Conservation (phyloP, 1,140 invertebrate genomes). For the Chrysomallon squamiferum region DNA sequence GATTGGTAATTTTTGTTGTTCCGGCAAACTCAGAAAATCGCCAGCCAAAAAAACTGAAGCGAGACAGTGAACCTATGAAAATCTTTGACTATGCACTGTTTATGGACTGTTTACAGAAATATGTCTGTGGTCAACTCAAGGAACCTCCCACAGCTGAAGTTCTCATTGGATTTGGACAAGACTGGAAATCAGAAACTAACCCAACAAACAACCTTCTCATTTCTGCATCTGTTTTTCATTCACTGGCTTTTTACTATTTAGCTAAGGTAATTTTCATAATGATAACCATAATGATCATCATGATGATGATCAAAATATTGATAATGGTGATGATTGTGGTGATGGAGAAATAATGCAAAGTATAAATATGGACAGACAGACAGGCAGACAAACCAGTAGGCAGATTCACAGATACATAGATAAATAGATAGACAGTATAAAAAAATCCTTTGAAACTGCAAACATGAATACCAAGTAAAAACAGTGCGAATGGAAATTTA, state of each 20-base stretch:
- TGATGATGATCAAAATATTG: too few relatives aligned
- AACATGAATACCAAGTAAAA: too few relatives aligned
- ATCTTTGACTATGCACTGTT: not conserved
- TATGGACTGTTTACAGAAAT: not conserved
- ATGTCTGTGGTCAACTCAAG: not conserved
- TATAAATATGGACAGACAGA: too few relatives aligned
- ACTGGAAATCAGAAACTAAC: not conserved
- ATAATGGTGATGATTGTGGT: too few relatives aligned
- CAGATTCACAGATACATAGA: too few relatives aligned
- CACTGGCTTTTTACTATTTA: not conserved
- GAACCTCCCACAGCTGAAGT: not conserved
- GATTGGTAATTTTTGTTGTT: conserved; percentile 27
- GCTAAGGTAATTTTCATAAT: not conserved
- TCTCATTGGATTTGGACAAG: conserved; percentile 1
- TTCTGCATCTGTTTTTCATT: not conserved
- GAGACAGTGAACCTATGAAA: conserved; percentile 15
- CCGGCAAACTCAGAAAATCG: conserved; percentile 3
- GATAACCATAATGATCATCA: too few relatives aligned
- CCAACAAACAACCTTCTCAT: not conserved
- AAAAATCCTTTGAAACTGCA: too few relatives aligned
- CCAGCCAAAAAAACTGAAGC: conserved; percentile 20
- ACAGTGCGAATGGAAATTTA: too few relatives aligned
- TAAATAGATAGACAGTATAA: too few relatives aligned
- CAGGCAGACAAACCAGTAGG: too few relatives aligned
- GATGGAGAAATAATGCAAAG: too few relatives aligned